Conservation (phyloP, 2,888 invertebrate species). For the Onthophagus sagittarius region DNA sequence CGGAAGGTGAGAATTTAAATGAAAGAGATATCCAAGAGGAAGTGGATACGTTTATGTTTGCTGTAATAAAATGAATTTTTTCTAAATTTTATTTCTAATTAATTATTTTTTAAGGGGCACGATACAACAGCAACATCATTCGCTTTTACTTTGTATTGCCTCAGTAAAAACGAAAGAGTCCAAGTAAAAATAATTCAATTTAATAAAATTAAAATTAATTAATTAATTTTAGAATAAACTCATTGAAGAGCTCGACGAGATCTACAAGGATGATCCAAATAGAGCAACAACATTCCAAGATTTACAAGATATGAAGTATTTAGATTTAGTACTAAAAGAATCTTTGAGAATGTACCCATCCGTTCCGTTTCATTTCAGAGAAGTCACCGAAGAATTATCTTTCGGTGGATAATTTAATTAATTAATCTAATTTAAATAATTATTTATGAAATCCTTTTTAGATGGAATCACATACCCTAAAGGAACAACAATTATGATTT, state of each 20-base stretch:
- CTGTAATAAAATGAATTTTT: background rate
- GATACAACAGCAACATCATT: slow-evolving; percentile 32
- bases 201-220: background rate
- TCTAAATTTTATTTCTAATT: background rate
- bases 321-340: slow-evolving; percentile 33
- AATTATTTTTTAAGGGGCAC: slow-evolving; percentile 28
- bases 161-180: slow-evolving; percentile 28
- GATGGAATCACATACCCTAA: background rate
- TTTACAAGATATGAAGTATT: slow-evolving; percentile 36
- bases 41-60: slow-evolving; percentile 11
- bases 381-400: slow-evolving; percentile 25
- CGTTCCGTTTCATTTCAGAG: slow-evolving; percentile 35
- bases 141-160: slow-evolving; percentile 25
- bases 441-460: background rate
- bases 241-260: slow-evolving; percentile 40
- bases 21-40: slow-evolving; percentile 8
- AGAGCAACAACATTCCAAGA: slow-evolving; percentile 34
- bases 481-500: background rate
- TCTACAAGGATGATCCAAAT: slow-evolving; percentile 36
- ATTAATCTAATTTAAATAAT: background rate
- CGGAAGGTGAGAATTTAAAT: background rate
- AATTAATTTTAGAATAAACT: slow-evolving; percentile 38
- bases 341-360: slow-evolving; percentile 37
- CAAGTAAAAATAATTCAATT: slow-evolving; percentile 26
- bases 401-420: slow-evolving; percentile 26